These are phyloP conservation scores for Strix aluco DNA, from an alignment of 2,113 vertebrate species.

Conservation along the genomic window DNA sequence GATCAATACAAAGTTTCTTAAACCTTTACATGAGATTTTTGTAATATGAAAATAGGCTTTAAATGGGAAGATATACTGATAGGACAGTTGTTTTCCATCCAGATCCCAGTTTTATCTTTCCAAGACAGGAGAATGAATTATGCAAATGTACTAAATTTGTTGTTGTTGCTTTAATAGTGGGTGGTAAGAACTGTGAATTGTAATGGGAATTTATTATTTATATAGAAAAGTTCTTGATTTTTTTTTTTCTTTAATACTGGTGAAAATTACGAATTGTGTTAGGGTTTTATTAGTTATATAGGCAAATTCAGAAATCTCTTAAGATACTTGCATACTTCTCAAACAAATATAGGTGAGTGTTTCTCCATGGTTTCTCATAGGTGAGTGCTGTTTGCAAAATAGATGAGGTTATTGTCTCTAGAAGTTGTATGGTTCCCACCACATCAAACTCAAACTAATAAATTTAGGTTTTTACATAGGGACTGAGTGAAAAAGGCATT, in stretches of 20 bases:
- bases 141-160: background rate
- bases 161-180: background rate
- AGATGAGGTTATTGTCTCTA: background rate
- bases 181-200: background rate
- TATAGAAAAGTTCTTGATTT: background rate
- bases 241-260: background rate
- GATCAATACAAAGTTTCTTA: background rate
- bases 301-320: background rate
- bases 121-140: background rate
- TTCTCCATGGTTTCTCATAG: background rate
- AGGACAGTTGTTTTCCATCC: background rate
- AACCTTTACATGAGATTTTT: background rate
- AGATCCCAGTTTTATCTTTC: background rate
- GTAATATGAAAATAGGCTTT: background rate
- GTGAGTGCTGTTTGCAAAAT: background rate
- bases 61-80: background rate
- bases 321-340: background rate
- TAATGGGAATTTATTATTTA: background rate
- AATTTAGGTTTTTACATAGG: background rate
- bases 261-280: background rate
- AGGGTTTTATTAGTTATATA: background rate
- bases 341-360: background rate
- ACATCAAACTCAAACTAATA: background rate
- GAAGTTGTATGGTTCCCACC: background rate
- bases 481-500: background rate